Base-by-base conservation (phyloP, 2,888 invertebrate genomes). In the Nymphalis polychloros region DNA sequence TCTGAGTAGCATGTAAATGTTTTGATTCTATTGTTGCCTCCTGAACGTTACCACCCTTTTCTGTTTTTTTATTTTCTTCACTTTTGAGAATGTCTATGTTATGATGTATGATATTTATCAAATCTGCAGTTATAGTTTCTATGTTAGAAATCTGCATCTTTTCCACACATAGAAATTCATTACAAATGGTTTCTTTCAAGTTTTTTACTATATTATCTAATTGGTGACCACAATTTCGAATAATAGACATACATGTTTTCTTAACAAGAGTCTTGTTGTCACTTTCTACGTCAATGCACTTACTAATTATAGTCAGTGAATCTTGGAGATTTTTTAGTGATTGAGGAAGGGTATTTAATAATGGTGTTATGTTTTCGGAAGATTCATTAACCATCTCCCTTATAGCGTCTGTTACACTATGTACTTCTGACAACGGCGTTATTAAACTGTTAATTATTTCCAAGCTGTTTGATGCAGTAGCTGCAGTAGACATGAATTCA, bases 241-340 rank as follows among this genome's bases (percentile, higher is more conserved):
- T 88, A 69, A 95, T 93, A 75, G 94, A 94, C 17, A 94, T 93
- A 80, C 95, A 95, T 0, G 95, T 95, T 78, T 94, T 93, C 79
- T 95, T 95, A 1, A 95, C 95, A 10, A 96, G 84, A 0, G 95
- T 95, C 65, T 94, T 94, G 16, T 94, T 95, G 49, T 94, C 94
- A 74, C 94, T 94, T 82, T 95, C 95, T 74, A 95, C 93, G 76
- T 94, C 95, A 49, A 95, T 93, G 78, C 96, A 95, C 80, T 95
- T 95, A 81, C 95, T 94, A 49, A 96, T 93, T 1, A 95, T 93
- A 20, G 94, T 93, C 7, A 96, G 81, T 31, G 94, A 94, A 76
- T 94, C 94, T 77, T 95, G 95, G 27, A 96, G 84, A 46, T 93
- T 90, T 75, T 94, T 94, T 49, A 96, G 87, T 3, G 95, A 94